Conservation (phyloP, 2,888 invertebrate species). For the Drosophila melanosoma region DNA sequence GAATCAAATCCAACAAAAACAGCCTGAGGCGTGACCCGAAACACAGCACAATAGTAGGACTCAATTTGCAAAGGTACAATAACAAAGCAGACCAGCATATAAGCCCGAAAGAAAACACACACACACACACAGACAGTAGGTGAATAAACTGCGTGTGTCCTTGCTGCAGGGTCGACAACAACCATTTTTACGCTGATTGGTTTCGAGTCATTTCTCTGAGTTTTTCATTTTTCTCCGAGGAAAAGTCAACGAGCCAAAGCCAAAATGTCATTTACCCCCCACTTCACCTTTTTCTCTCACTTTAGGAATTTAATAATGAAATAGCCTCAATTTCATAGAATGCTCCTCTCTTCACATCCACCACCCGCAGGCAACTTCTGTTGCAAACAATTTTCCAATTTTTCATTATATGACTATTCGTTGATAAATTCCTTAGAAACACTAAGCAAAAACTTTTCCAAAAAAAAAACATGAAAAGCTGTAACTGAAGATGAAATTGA, state of each 20-base stretch:
- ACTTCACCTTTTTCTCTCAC: conserved; percentile 10
- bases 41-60: conserved; percentile 45
- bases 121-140: conserved; percentile 4
- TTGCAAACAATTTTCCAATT: conserved; percentile 65
- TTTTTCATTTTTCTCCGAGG: conserved; percentile 37
- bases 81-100: conserved; percentile 25
- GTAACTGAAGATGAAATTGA: conserved; percentile 45
- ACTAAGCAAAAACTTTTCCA: conserved; percentile 19
- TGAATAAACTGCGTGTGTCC: conserved; percentile 40
- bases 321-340: conserved; percentile 65
- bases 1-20: conserved; percentile 7
- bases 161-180: conserved; percentile 50
- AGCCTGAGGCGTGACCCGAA: conserved; percentile 27
- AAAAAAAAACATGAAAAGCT: conserved; percentile 6
- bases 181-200: conserved; percentile 81
- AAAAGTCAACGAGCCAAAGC: conserved; percentile 75
- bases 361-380: conserved; percentile 10
- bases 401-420: conserved; percentile 61
- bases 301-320: conserved; percentile 79
- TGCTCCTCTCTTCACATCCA: background rate
- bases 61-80: conserved; percentile 66
- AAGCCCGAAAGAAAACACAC: conserved; percentile 17
- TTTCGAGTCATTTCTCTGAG: conserved; percentile 65
- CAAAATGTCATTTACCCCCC: conserved; percentile 54
- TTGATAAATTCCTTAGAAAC: conserved; percentile 69